Evolutionary conservation across 2,797 vertebrate genomes (phyloP), one percentile per base, ranked within the genome.

Genomic region (Poecilia gillii): DNA sequence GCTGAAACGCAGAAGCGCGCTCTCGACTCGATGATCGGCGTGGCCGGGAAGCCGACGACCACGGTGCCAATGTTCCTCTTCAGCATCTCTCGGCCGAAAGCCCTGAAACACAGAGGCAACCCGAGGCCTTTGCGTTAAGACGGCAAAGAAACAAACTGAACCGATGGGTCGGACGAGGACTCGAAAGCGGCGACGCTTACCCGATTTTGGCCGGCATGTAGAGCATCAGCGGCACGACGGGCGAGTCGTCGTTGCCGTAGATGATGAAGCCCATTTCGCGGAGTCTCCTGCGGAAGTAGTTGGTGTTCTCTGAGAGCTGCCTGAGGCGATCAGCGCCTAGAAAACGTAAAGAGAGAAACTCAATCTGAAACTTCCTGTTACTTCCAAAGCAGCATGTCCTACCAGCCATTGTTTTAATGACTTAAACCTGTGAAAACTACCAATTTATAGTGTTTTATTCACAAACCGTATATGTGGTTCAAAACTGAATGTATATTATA

Each of bases 131-230:
- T 1, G 9, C 9, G 53, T 55, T n/a, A 55, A 49, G 13, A 2
- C 16, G 16, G 31, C 1, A 68, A 68, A 9, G 4, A 68, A 20
- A 18, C 31, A 20, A 36, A 66, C 16, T 3, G 14, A 36, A 23
- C 36, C 36, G 4, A 66, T 6, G 20, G 23, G 4, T 43, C 2
- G 3, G 7, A 28, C 2, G 6, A 41, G 23, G 4, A 55, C 20
- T 28, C 6, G 41, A 28, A 12, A 53, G 1, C 6, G 0, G 73
- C 49, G 76, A 45, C 23, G 82, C 88, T 85, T 94, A 96, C 96
- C 98, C 98, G 36, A 99, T 98, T 93, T 99, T 99, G 89, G 98
- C 98, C 4, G 98, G 98, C 98, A 99, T 99, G 89, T 99, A 99
- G 33, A 99, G 95, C 98, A 99, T 99, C 90, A 99, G 90, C 87